phyloP scores from a whole-genome alignment of 1,140 invertebrate genomes.

The Maconellicoccus hirsutus region DNA sequence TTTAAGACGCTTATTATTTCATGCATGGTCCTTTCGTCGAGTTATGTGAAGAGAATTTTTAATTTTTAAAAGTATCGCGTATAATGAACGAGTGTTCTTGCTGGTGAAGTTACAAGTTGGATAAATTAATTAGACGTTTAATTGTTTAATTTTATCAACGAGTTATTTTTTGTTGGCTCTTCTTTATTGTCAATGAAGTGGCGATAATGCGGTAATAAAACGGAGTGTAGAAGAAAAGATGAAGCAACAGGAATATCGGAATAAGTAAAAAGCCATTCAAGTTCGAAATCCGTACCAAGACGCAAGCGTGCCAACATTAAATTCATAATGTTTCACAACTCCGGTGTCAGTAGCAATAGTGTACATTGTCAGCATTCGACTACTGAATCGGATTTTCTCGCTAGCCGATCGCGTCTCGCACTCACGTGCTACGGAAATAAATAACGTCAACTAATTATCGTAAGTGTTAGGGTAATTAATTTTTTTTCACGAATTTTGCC shows the following conservation, averaged over 20 bases:
- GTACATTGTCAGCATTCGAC: conserved; percentile 3
- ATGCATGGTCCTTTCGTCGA: background rate
- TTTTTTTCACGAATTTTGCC: background rate
- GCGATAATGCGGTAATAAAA: conserved; percentile 4
- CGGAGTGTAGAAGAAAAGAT: conserved; percentile 8
- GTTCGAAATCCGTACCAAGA: background rate
- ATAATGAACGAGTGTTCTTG: too few species aligned
- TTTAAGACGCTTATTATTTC: conserved; percentile 1
- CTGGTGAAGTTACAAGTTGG: background rate
- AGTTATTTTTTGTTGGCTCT: background rate
- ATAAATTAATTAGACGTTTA: background rate
- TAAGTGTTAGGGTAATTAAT: conserved; percentile 1
- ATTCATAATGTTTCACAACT: background rate
- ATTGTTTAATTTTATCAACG: background rate
- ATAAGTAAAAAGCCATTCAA: conserved; percentile 4
- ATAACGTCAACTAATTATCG: background rate
- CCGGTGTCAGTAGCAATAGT: conserved; percentile 1
- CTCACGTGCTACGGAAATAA: background rate
- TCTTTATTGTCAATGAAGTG: background rate
- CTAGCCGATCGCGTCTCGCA: background rate
- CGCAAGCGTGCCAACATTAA: conserved; percentile 7
- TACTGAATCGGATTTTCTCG: background rate
- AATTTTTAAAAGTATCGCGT: background rate
- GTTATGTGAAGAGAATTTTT: background rate
- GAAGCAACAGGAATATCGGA: background rate